Evolutionary conservation across 92 coral and sea anemone genomes (phyloP).

Genomic region (Heliopora coerulea): DNA sequence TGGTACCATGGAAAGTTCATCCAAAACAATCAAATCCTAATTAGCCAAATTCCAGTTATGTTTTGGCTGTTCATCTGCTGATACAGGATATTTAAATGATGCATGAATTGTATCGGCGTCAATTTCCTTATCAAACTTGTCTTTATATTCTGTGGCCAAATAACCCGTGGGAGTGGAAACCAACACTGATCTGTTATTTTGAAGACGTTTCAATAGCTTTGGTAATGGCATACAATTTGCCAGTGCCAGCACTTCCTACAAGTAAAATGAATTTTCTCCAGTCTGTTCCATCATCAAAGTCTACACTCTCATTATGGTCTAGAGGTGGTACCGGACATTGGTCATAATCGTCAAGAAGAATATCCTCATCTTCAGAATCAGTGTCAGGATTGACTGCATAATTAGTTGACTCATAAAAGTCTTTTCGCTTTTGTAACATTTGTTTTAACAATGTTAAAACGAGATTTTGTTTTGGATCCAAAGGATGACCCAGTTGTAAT

Average conservation of each 20-base stretch:
- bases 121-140: too few species aligned
- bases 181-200: not conserved
- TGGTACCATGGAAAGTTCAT: too few species aligned
- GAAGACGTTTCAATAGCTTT: not conserved
- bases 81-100: slow-evolving; percentile 23
- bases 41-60: too few species aligned
- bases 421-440: too few species aligned
- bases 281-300: not conserved
- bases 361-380: not conserved
- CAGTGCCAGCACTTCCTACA: slow-evolving; percentile 40
- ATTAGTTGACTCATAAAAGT: too few species aligned
- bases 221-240: slow-evolving; percentile 7
- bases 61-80: not conserved
- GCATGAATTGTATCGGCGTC: slow-evolving; percentile 22
- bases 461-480: too few species aligned
- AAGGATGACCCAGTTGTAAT: not conserved
- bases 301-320: too few species aligned
- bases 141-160: too few species aligned
- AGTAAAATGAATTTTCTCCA: slow-evolving; percentile 22
- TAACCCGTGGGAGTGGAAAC: not conserved
- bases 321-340: not conserved
- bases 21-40: too few species aligned
- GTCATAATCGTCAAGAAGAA: too few species aligned
- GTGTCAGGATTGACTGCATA: too few species aligned
- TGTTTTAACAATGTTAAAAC: too few species aligned